phyloP scores from a whole-genome alignment of 2,888 invertebrate genomes.

The Anthophora plumipes region DNA sequence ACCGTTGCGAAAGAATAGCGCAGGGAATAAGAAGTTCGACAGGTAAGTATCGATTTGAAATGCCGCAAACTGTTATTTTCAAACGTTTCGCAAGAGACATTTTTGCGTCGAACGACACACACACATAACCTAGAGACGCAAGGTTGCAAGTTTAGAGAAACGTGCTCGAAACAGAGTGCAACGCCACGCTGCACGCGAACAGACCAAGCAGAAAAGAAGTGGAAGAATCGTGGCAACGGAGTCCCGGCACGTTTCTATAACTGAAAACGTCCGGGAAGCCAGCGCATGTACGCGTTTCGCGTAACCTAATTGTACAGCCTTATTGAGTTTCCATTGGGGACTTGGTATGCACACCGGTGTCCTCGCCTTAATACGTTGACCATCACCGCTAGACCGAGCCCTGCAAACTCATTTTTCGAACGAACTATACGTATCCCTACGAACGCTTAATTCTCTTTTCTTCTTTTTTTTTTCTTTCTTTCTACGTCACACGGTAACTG shows the following conservation, averaged over 20 bases:
- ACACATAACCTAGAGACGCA: neutral
- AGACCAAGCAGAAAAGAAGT: too few species aligned
- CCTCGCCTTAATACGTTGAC: slow-evolving; percentile 19
- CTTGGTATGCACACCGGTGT: slow-evolving; percentile 40
- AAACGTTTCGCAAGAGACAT: neutral
- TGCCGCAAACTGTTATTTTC: neutral
- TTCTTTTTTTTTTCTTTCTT: neutral
- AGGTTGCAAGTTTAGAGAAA: slow-evolving; percentile 2
- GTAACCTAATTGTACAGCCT: slow-evolving; percentile 62
- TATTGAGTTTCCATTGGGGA: slow-evolving; percentile 56
- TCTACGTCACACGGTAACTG: neutral
- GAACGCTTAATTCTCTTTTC: neutral
- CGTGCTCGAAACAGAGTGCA: neutral
- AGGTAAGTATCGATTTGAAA: neutral
- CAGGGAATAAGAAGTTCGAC: neutral
- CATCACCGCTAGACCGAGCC: slow-evolving; percentile 1
- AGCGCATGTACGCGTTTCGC: slow-evolving; percentile 58
- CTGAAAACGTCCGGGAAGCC: slow-evolving; percentile 66
- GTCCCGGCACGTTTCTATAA: slow-evolving; percentile 49
- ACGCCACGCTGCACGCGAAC: too few species aligned
- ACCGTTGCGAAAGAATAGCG: too few species aligned
- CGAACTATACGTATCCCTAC: neutral
- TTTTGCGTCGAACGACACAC: neutral
- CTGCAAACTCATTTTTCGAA: slow-evolving; percentile 16
- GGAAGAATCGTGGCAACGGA: neutral